Evolutionary conservation across 2,113 vertebrate genomes (phyloP).

Genomic region (Dermatemys mawii): DNA sequence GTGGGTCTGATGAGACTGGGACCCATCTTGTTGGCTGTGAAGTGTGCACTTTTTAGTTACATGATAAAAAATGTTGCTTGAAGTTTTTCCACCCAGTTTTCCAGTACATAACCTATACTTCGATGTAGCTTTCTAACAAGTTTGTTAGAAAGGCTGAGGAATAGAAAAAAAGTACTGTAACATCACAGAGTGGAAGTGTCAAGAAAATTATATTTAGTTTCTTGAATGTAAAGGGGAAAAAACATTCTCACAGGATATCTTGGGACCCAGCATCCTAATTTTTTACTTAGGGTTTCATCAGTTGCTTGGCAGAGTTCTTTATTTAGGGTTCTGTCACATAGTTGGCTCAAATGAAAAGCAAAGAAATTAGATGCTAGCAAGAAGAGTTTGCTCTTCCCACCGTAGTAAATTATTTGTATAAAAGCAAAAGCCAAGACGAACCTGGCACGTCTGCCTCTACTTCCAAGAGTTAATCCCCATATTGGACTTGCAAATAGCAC

Average conservation of each 20-base stretch:
- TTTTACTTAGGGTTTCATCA: constrained; percentile 7
- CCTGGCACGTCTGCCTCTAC: background rate
- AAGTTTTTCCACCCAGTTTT: background rate
- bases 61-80: background rate
- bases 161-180: background rate
- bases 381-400: constrained; percentile 20
- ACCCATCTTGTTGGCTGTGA: background rate
- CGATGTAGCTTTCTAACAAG: background rate
- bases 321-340: constrained; percentile 50
- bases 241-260: constrained; percentile 11
- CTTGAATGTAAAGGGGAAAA: constrained; percentile 42
- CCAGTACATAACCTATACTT: background rate
- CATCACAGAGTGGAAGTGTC: background rate
- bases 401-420: background rate
- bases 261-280: background rate
- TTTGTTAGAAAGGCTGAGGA: background rate
- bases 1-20: background rate
- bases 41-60: background rate
- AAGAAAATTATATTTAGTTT: constrained; percentile 18
- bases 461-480: background rate
- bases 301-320: constrained; percentile 56
- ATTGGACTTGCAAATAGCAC: background rate
- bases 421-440: background rate
- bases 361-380: constrained; percentile 52
- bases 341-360: constrained; percentile 24